Conservation (phyloP, 2,888 invertebrate genomes). For the Ichneumoninae sp. region DNA sequence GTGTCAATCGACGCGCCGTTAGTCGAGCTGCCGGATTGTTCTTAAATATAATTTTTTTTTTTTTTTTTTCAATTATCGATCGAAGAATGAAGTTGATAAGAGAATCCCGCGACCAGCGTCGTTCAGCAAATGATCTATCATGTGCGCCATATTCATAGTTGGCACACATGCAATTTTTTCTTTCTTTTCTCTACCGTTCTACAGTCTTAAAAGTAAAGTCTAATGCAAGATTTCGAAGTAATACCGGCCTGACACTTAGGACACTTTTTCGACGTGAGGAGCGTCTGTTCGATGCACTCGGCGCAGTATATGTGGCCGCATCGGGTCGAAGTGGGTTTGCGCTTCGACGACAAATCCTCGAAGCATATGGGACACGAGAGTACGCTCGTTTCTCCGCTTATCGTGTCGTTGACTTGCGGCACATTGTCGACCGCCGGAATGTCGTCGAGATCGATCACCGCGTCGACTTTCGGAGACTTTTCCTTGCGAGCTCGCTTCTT, state of each 20-base stretch:
- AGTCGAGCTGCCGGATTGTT: neutral
- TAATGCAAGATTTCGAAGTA: constrained; percentile 71
- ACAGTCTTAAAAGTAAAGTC: constrained; percentile 75
- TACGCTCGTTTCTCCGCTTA: constrained; percentile 27
- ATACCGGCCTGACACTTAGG: constrained; percentile 73
- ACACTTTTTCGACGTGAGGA: constrained; percentile 72
- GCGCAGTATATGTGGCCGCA: constrained; percentile 79
- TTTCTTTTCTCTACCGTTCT: neutral
- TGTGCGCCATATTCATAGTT: neutral
- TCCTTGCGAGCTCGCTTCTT: constrained; percentile 43
- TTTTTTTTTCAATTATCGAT: neutral
- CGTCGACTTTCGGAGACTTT: constrained; percentile 6
- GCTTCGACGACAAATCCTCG: constrained; percentile 70
- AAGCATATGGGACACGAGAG: constrained; percentile 77
- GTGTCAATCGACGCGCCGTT: neutral
- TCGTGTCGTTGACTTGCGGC: constrained; percentile 62
- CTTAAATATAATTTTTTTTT: neutral
- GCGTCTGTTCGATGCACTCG: constrained; percentile 71
- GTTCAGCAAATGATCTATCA: constrained; percentile 15
- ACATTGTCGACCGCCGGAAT: constrained; percentile 7
- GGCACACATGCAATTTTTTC: constrained; percentile 1
- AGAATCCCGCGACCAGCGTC: constrained; percentile 10
- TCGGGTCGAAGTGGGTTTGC: constrained; percentile 75
- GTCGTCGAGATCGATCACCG: constrained; percentile 66
- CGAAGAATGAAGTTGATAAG: neutral